Evolutionary conservation across 2,888 invertebrate genomes (phyloP).

Genomic region (Scrobipalpa atriplicella): DNA sequence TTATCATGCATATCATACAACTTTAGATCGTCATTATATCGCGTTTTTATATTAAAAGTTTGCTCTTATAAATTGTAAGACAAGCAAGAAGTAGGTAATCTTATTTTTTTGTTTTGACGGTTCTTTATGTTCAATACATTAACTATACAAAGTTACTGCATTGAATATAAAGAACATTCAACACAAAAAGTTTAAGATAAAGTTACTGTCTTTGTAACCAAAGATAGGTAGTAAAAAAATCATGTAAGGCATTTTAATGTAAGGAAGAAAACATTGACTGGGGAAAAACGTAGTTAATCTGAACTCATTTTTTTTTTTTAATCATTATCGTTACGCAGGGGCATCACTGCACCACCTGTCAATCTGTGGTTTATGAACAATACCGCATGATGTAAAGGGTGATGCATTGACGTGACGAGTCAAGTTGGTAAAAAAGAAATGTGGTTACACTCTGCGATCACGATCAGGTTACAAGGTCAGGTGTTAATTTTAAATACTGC

Average conservation of each 20-base stretch:
- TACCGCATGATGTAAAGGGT: slow-evolving; percentile 2
- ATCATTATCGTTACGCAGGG: background rate
- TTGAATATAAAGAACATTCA: no score
- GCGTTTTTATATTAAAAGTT: background rate
- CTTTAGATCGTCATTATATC: slow-evolving; percentile 3
- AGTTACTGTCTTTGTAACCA: background rate
- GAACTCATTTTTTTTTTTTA: background rate
- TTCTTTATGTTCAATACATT: background rate
- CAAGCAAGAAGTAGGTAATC: background rate
- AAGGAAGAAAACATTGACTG: no score
- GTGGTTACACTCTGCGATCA: background rate
- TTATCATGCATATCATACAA: background rate
- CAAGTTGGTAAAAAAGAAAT: background rate
- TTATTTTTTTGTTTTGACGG: background rate
- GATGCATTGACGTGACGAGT: background rate
- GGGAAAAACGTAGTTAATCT: no score
- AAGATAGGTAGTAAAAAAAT: background rate
- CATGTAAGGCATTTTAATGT: no score
- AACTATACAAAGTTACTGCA: background rate
- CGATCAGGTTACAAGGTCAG: slow-evolving; percentile 5
- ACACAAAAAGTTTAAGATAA: no score
- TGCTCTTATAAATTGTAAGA: slow-evolving; percentile 5
- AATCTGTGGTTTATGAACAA: slow-evolving; percentile 28
- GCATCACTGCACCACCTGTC: slow-evolving; percentile 4
- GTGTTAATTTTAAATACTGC: background rate